These are phyloP conservation scores for Chrysogorgia sp. DNA, from an alignment of 92 coral and sea anemone genomes.

Conservation along the genomic window DNA sequence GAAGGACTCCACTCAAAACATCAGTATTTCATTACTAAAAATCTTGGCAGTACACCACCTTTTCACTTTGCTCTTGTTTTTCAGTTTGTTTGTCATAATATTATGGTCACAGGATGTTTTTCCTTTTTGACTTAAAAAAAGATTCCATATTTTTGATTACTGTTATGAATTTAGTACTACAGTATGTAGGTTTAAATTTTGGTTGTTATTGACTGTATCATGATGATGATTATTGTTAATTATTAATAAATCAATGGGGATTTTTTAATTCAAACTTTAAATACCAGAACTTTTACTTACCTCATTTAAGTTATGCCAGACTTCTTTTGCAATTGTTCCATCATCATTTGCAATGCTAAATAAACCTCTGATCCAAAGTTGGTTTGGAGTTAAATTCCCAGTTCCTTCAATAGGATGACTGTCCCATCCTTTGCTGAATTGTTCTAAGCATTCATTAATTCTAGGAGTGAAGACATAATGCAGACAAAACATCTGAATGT, in stretches of 20 bases:
- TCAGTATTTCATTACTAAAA: no score
- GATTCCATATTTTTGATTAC: not conserved
- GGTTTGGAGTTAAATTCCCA: conserved; percentile 64
- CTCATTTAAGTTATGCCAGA: conserved; percentile 54
- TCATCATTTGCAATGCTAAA: conserved; percentile 50
- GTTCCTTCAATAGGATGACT: not conserved
- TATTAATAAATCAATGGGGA: no score
- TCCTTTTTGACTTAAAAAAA: no score
- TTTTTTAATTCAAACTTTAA: not conserved
- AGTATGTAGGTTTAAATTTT: not conserved
- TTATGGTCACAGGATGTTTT: no score
- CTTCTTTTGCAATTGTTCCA: conserved; percentile 55
- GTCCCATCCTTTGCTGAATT: conserved; percentile 15
- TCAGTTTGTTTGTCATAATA: no score
- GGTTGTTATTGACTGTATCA: no score
- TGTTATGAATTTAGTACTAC: not conserved
- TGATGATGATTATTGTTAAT: no score
- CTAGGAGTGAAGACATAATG: conserved; percentile 65
- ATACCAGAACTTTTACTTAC: conserved; percentile 41
- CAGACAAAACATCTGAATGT: conserved; percentile 62
- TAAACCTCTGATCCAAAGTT: conserved; percentile 64
- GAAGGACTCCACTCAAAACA: no score
- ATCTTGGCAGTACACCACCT: no score
- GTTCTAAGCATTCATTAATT: conserved; percentile 33
- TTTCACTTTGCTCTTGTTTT: no score